Conservation (phyloP, 2,888 invertebrate species). For the Rotaria socialis region DNA sequence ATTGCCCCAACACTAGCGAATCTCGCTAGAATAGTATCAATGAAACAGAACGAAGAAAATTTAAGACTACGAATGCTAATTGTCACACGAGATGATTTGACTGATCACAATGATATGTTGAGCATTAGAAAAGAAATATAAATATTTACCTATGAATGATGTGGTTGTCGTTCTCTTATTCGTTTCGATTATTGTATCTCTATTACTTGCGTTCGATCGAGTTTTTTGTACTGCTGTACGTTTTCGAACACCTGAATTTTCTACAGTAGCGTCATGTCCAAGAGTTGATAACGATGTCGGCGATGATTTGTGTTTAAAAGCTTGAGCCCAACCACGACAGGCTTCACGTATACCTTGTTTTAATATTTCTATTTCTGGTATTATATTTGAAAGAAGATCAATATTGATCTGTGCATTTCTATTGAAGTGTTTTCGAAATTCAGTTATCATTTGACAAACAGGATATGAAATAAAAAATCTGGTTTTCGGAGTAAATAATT, state of each 20-base stretch:
- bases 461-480: not conserved
- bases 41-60: too few relatives aligned
- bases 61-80: too few relatives aligned
- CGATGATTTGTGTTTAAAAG: not conserved
- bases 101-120: too few relatives aligned
- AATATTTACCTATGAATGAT: not conserved
- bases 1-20: too few relatives aligned
- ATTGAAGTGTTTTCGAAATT: not conserved
- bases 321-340: not conserved
- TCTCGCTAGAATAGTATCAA: too few relatives aligned
- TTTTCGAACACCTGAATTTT: not conserved
- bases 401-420: not conserved
- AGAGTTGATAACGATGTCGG: not conserved
- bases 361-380: not conserved
- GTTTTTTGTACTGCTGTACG: not conserved
- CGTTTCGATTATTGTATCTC: not conserved
- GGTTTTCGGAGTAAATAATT: slow-evolving; percentile 7
- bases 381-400: not conserved
- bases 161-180: not conserved
- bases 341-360: slow-evolving; percentile 12
- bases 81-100: too few relatives aligned
- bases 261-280: not conserved
- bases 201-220: not conserved
- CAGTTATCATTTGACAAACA: slow-evolving; percentile 8
- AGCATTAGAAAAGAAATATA: not conserved